Percentiles rank a stretch among this genome's conserved stretches.
phyloP scores from a whole-genome alignment of 2,113 vertebrate species.

The Sminthopsis crassicaudata region DNA sequence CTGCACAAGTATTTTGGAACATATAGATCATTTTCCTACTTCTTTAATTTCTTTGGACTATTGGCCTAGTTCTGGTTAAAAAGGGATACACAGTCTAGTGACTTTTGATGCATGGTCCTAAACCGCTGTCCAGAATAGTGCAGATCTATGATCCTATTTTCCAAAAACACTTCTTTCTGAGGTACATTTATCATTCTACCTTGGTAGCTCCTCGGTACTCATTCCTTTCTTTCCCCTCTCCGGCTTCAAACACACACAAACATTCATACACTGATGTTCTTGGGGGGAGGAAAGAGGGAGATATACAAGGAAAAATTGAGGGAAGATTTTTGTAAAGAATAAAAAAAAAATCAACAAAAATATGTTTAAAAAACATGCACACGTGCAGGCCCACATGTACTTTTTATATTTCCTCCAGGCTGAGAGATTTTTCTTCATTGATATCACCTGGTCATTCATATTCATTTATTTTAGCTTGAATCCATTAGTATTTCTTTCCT shows the following conservation, averaged over 20 bases:
- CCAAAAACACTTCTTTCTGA: background rate
- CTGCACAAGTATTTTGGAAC: background rate
- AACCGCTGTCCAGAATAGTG: background rate
- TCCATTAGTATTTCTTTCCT: constrained; percentile 50
- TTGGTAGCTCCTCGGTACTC: background rate
- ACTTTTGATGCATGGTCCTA: background rate
- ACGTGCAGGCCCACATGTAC: background rate
- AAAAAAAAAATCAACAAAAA: background rate
- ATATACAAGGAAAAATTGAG: background rate
- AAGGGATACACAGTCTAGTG: background rate
- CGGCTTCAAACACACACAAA: background rate
- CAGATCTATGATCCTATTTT: background rate
- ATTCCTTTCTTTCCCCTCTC: background rate
- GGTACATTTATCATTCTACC: background rate
- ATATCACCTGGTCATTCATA: constrained; percentile 43
- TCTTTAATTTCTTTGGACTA: background rate
- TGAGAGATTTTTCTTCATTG: background rate
- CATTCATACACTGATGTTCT: background rate
- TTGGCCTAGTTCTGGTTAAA: background rate
- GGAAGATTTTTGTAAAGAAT: background rate
- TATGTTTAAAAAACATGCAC: background rate
- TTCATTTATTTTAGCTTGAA: constrained; percentile 33
- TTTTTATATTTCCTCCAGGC: background rate
- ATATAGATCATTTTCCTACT: background rate
- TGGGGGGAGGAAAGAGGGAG: background rate